Evolutionary conservation across 23 tunicate species (phyloP), one percentile per base, ranked within the genome.

Genomic region (Botrylloides violaceus): DNA sequence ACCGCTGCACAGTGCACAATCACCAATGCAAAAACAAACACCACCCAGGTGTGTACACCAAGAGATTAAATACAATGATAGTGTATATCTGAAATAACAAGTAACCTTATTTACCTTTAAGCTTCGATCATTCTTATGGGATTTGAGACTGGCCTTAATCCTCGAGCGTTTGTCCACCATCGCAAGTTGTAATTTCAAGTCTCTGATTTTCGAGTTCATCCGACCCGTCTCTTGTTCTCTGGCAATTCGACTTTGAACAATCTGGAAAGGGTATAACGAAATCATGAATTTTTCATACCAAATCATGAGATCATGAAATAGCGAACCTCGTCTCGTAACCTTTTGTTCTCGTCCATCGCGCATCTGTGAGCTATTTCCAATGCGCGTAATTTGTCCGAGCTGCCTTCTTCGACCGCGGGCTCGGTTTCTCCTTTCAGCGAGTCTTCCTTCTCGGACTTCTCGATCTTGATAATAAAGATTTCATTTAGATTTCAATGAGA

Each of bases 341-440:
- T 32, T 56, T 72, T 72, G 25, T 57, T 33, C 34, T 72, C 77
- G 26, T 72, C 61, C 32, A 58, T 72, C 27, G 77, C 77, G 55
- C 36, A 29, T 20, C 55, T 72, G 38, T 58, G 33, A 63, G 70
- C 70, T 4, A 63, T 63, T 63, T 63, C 70, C 33, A 63, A 31
- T 4, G 70, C 70, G 20, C 33, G 26, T 3, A 63, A 7, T 63
- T 63, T 63, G 33, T 63, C 70, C 4, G 7, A 33, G 33, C 29
- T 33, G 20, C 4, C 35, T 3, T 63, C 70, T 3, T 63, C 53
- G 12, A 15, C 53, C 12, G 12, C 9, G 53, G 15, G 9, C 53
- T 9, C 53, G 12, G 53, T 15, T 9, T 15, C 53, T 9, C 53
- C 15, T 43, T 43, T 43, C 15, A 43, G 15, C 12, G 53, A 43